Percentiles rank a stretch among this genome's conserved stretches.
phyloP scores from a whole-genome alignment of 2,797 vertebrate genomes.

The Sebastes aleutianus region DNA sequence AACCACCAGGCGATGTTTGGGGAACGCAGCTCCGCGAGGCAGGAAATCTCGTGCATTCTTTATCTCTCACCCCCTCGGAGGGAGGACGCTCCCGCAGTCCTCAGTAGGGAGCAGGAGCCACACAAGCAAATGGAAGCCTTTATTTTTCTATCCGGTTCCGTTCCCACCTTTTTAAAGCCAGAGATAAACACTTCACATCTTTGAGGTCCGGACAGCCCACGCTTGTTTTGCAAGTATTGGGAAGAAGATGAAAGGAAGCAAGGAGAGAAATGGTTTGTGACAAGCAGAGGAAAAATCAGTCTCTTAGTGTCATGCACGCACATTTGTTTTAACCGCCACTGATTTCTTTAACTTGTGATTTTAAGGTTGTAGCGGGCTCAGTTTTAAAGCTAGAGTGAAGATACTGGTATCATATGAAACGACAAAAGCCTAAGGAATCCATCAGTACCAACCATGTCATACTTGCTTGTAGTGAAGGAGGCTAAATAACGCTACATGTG shows the following conservation, averaged over 20 bases:
- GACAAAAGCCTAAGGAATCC: too few species aligned
- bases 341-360: too few species aligned
- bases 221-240: neutral
- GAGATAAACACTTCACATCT: conserved; percentile 12
- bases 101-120: conserved; percentile 24
- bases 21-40: conserved; percentile 68
- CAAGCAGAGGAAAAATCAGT: neutral
- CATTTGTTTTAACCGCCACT: too few species aligned
- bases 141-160: conserved; percentile 12
- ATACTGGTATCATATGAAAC: too few species aligned
- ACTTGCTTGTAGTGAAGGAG: too few species aligned
- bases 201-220: neutral
- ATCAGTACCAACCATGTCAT: too few species aligned
- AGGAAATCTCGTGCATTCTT: conserved; percentile 86
- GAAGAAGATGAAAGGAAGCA: neutral
- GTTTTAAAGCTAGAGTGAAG: too few species aligned
- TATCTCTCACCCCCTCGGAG: conserved; percentile 65
- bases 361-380: too few species aligned
- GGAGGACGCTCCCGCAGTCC: conserved; percentile 43
- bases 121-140: conserved; percentile 22
- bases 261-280: neutral
- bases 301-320: neutral
- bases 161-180: conserved; percentile 18
- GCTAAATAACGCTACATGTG: too few species aligned
- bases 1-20: conserved; percentile 72